These are phyloP conservation scores for Nycticryphes semicollaris DNA, from an alignment of 2,113 vertebrate species.

Conservation along the genomic window DNA sequence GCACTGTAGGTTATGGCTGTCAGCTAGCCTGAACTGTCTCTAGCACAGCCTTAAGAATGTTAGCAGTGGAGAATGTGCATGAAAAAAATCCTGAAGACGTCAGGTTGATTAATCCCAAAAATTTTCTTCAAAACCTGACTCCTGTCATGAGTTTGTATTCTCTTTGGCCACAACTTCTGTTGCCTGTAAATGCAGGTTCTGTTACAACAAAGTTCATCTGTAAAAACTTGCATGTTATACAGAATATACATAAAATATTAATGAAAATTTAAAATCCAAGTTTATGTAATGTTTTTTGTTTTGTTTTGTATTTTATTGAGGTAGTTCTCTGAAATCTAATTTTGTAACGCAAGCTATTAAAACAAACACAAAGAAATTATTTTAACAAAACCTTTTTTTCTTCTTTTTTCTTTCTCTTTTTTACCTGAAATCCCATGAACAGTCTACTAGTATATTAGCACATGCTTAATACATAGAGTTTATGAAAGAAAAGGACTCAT, in stretches of 20 bases:
- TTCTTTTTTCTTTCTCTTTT: accelerated
- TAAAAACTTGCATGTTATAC: neutral
- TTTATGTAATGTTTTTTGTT: neutral
- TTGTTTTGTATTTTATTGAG: neutral
- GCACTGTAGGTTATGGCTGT: neutral
- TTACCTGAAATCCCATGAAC: neutral
- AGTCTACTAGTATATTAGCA: neutral
- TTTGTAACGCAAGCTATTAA: neutral
- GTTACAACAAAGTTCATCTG: neutral
- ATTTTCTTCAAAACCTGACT: neutral
- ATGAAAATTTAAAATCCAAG: neutral
- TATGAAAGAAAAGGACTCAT: neutral
- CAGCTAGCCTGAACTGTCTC: neutral
- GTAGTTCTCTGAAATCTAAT: neutral
- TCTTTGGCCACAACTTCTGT: neutral
- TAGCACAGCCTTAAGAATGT: neutral
- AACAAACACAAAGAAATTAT: neutral
- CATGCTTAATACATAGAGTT: neutral
- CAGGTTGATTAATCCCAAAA: neutral
- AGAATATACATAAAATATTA: neutral
- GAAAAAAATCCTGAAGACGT: neutral
- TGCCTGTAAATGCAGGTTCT: neutral
- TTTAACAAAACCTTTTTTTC: neutral
- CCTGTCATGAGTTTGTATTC: neutral
- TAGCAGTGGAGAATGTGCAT: neutral